A percentile compares a stretch with the other conserved stretches of the same genome.
Evolutionary conservation across 1,140 invertebrate genomes (phyloP).

Genomic region (Drosophila tani): DNA sequence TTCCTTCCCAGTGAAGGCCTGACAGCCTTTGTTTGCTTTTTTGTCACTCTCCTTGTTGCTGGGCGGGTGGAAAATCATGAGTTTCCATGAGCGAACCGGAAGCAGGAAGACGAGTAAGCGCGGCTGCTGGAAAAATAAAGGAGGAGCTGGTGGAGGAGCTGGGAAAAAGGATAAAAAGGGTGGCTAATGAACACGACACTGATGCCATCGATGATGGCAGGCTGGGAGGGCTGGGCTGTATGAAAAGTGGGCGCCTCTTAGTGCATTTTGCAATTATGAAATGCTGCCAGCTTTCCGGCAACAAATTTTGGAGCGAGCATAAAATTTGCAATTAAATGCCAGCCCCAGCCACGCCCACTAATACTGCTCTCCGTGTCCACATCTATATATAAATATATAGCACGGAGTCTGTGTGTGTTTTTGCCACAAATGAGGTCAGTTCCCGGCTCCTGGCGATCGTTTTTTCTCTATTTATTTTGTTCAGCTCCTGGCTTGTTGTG

Average conservation of each 20-base stretch:
- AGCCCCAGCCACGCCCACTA: constrained; percentile 48
- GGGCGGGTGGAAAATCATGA: constrained; percentile 28
- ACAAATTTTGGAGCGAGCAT: constrained; percentile 69
- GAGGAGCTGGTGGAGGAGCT: not conserved
- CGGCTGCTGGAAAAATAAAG: constrained; percentile 25
- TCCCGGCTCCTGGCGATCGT: constrained; percentile 24
- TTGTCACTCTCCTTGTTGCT: constrained; percentile 7
- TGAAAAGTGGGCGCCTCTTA: constrained; percentile 26
- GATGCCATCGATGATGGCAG: constrained; percentile 9
- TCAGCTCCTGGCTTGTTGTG: constrained; percentile 43
- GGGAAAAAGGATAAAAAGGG: constrained; percentile 2
- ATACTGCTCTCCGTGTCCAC: not conserved
- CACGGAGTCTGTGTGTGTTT: not conserved
- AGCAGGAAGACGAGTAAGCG: constrained; percentile 22
- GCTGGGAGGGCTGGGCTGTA: too few species aligned
- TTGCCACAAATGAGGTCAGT: constrained; percentile 67
- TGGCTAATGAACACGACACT: constrained; percentile 67
- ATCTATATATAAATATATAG: not conserved
- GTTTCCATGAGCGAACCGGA: constrained; percentile 33
- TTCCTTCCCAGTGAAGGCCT: too few species aligned
- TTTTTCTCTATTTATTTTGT: constrained; percentile 26
- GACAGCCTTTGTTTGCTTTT: constrained; percentile 19
- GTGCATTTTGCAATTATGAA: constrained; percentile 77
- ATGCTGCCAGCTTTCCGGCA: constrained; percentile 37
- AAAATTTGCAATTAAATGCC: constrained; percentile 79